Conservation (phyloP, 1,140 invertebrate genomes). For the Drosophila mauritiana region DNA sequence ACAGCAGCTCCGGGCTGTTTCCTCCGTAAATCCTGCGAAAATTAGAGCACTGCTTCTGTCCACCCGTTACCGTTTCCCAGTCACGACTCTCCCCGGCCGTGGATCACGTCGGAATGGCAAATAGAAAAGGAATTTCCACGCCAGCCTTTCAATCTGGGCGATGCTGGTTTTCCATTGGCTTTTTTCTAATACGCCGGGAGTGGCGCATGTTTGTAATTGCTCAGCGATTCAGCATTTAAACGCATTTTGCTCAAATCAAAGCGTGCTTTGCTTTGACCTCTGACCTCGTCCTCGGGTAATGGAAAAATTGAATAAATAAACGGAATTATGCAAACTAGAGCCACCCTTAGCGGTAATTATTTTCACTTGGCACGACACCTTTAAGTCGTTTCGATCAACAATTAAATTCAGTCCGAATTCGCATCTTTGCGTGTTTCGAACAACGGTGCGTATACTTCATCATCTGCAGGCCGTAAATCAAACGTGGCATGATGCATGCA, state of each 20-base stretch:
- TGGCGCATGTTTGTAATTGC: conserved; percentile 58
- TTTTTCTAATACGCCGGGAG: neutral
- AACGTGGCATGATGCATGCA: conserved; percentile 26
- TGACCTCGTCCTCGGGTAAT: conserved; percentile 19
- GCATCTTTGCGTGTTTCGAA: neutral
- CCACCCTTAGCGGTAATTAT: neutral
- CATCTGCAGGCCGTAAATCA: conserved; percentile 36
- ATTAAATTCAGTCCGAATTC: conserved; percentile 8
- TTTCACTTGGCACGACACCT: neutral
- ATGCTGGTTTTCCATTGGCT: conserved; percentile 14
- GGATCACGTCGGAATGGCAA: conserved; percentile 67
- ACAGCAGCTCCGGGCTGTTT: conserved; percentile 15
- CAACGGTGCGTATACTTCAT: conserved; percentile 41
- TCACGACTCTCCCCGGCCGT: conserved; percentile 42
- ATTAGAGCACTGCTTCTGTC: conserved; percentile 2
- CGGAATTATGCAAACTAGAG: conserved; percentile 23
- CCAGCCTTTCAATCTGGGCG: conserved; percentile 22
- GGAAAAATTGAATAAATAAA: conserved; percentile 41
- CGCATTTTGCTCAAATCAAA: conserved; percentile 52
- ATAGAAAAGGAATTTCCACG: conserved; percentile 66
- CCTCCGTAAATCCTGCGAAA: conserved; percentile 6
- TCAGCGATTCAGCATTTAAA: conserved; percentile 54
- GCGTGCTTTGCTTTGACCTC: conserved; percentile 9
- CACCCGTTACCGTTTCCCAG: conserved; percentile 37
- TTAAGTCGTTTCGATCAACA: neutral